Evolutionary conservation across 1,140 invertebrate genomes (phyloP).

Genomic region (Lepidurus couesii): DNA sequence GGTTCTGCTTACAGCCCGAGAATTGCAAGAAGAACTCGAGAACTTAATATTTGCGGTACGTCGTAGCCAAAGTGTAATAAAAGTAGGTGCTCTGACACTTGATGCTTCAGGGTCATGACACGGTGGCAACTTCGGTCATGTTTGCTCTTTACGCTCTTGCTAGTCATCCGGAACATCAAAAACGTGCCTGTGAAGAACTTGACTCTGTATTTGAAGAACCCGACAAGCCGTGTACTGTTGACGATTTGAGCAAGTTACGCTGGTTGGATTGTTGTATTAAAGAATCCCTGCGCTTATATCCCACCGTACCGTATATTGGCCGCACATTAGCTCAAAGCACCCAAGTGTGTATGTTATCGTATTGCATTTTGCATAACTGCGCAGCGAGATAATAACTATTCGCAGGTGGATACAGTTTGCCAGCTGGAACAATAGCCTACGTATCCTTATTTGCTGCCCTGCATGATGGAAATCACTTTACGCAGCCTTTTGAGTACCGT

Average conservation of each 20-base stretch:
- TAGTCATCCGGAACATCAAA: neutral
- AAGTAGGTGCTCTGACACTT: neutral
- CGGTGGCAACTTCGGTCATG: neutral
- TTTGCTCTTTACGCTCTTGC: neutral
- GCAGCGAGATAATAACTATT: neutral
- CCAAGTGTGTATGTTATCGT: neutral
- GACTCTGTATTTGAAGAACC: neutral
- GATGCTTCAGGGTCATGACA: neutral
- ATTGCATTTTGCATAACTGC: neutral
- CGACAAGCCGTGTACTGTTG: neutral
- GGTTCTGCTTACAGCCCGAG: neutral
- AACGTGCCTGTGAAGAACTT: neutral
- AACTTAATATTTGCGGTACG: slow-evolving; percentile 4
- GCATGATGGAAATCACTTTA: neutral
- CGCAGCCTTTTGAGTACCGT: neutral
- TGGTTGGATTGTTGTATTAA: slow-evolving; percentile 15
- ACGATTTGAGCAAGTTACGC: neutral
- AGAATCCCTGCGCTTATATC: neutral
- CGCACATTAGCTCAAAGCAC: neutral
- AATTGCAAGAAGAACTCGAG: neutral
- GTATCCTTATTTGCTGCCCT: neutral
- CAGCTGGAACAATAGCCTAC: neutral
- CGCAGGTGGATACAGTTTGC: neutral
- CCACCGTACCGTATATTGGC: neutral
- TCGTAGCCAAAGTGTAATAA: neutral